Base-by-base conservation (phyloP, 1,140 invertebrate genomes). In the Apis dorsata region DNA sequence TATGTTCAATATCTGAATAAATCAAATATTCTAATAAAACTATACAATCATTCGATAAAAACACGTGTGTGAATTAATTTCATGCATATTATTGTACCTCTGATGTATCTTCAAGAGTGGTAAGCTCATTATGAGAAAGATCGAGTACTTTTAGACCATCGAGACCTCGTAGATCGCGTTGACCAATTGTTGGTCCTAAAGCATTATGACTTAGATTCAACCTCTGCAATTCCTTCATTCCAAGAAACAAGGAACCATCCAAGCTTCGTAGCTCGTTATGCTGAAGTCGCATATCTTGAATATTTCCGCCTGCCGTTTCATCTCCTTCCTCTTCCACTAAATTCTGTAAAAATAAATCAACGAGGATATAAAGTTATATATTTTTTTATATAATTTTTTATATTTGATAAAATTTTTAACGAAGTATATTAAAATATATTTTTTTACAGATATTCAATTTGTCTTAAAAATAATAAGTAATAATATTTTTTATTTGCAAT, bases 161-260 rank as follows among this genome's bases (percentile, higher is more conserved):
- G 83, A 98, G 93, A 55, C 97, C 96, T 53, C 96, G 96, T 17
- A 98, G 94, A 90, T 97, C 97, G 49, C 96, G 96, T 0, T 96
- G 95, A 2, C 95, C 95, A 70, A 97, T 96, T 65, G 95, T 94
- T 76, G 95, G 95, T 7, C 93, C 93, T 10, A 98, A 90, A 69
- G 95, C 94, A 89, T 98, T 98, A 88, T 97, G 95, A 86, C 97
- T 96, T 57, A 98, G 90, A 90, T 97, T 96, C 2, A 98, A 92
- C 84, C 95, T 95, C 66, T 96, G 93, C 15, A 98, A 93, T 87
- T 96, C 96, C 75, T 95, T 95, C 75, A 98, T 94, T 1, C 97
- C 97, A 79, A 96, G 95, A 78, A 94, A 94, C 55, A 97, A 86
- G 3, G 96, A 96, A 0, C 96, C 96, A 74, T 96, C 96, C n/a